Conservation (phyloP, 1,140 invertebrate species). For the Drosophila miranda region DNA sequence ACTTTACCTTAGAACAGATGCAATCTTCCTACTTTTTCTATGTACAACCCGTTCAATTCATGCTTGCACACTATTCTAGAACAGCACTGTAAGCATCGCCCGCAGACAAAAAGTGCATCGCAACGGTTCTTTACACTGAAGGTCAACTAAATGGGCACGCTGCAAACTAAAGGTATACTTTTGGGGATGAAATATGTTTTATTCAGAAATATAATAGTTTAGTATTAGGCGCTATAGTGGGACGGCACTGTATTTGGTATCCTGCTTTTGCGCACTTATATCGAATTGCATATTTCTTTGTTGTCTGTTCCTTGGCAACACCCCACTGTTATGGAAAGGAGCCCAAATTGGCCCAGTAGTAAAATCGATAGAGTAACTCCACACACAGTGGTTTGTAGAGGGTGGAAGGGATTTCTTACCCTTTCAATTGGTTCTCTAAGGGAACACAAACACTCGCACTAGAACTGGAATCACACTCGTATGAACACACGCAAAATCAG, state of each 20-base stretch:
- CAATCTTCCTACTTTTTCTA: no score
- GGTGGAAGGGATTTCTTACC: conserved; percentile 42
- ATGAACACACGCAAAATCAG: conserved; percentile 19
- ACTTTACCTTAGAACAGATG: no score
- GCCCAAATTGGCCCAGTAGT: conserved; percentile 15
- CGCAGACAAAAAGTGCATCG: background rate
- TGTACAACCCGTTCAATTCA: no score
- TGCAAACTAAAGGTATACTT: no score
- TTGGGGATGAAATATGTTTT: background rate
- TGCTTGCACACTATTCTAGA: no score
- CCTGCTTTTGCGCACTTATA: conserved; percentile 59
- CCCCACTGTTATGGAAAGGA: background rate
- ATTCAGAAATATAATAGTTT: background rate
- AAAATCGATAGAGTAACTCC: conserved; percentile 63
- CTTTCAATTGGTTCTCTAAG: conserved; percentile 24
- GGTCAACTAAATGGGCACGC: background rate
- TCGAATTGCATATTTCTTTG: conserved; percentile 32
- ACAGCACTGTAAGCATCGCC: no score
- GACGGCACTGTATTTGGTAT: conserved; percentile 46
- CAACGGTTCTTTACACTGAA: background rate
- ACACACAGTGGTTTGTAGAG: background rate
- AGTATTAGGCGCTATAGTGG: background rate
- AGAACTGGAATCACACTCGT: background rate
- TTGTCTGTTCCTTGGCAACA: conserved; percentile 40
- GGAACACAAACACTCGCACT: conserved; percentile 21